Percentiles rank a stretch among this genome's conserved stretches.
Conservation (phyloP, 2,888 invertebrate species). For the Parthenolecanium corni region DNA sequence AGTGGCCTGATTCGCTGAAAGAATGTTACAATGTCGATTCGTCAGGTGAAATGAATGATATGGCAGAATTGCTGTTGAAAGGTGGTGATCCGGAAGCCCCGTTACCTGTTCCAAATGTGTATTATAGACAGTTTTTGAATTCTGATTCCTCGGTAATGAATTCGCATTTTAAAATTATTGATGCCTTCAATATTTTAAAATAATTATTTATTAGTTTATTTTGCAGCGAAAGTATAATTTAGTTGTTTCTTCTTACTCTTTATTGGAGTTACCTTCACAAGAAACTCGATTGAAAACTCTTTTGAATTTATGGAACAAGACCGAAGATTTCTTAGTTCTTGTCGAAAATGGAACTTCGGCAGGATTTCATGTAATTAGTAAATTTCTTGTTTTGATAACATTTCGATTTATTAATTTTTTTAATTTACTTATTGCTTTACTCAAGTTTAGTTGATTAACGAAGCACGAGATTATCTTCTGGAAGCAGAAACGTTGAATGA, state of each 20-base stretch:
- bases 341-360: constrained; percentile 73
- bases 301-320: constrained; percentile 74
- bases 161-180: constrained; percentile 30
- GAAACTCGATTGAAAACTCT: constrained; percentile 56
- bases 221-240: constrained; percentile 59
- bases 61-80: constrained; percentile 58
- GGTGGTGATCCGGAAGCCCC: constrained; percentile 55
- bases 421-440: constrained; percentile 29
- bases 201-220: constrained; percentile 23
- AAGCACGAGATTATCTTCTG: constrained; percentile 68
- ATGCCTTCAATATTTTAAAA: background rate
- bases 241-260: constrained; percentile 64
- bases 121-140: constrained; percentile 71
- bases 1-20: constrained; percentile 58
- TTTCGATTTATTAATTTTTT: constrained; percentile 9
- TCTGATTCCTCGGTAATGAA: constrained; percentile 41
- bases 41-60: constrained; percentile 68
- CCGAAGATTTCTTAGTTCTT: constrained; percentile 65
- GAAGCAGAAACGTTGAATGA: constrained; percentile 33
- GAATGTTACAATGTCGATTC: constrained; percentile 80
- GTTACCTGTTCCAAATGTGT: constrained; percentile 46
- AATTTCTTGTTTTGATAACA: background rate
- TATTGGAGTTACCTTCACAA: constrained; percentile 64
- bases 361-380: constrained; percentile 53
- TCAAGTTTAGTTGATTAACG: constrained; percentile 50